Base-by-base conservation (phyloP, 2,888 invertebrate genomes). In the Brenthis hecate region DNA sequence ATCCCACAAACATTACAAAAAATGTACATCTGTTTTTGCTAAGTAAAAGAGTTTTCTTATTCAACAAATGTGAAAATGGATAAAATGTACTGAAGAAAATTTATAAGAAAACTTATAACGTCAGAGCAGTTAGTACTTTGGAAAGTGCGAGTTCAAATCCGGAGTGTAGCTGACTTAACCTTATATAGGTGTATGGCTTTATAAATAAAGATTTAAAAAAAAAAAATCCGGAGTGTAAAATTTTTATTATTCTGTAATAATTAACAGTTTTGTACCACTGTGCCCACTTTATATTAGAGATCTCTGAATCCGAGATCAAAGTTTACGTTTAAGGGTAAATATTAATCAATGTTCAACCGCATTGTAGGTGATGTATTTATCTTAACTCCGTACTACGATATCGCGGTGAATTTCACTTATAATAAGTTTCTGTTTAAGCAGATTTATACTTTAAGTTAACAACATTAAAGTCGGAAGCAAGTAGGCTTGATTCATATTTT, bases 271-370 rank as follows among this genome's bases (percentile, higher is more conserved):
- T 13, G 36, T 47, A 57, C 13, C 19, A 14, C 3, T n/a, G 47
- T 28, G n/a, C 16, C 36, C n/a, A 6, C 36, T 8, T 14, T 60
- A 32, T 28, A 36, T 43, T 53, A 43, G 36, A 53, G 53, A 62
- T 62, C 14, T 19, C 50, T 50, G 50, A 56, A 62, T 43, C 28
- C 56, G 14, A 32, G 55, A 48, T 62, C 61, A 67, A 62, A 62
- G 67, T 67, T 67, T 56, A 67, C 51, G 23, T 60, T 67, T 62
- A 63, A 66, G 63, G 60, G 58, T 64, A 55, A 64, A 48, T 71
- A 68, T 68, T 71, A 68, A 73, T 72, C 68, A 68, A 72, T 72
- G 72, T 58, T 67, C 58, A 73, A 73, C 67, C 69, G 72, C 69
- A 62, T 72, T 61, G 65, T 51, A 65, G 64, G 66, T 68, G 68